Evolutionary conservation across 2,113 vertebrate species (phyloP).

Genomic region (Athene cunicularia): DNA sequence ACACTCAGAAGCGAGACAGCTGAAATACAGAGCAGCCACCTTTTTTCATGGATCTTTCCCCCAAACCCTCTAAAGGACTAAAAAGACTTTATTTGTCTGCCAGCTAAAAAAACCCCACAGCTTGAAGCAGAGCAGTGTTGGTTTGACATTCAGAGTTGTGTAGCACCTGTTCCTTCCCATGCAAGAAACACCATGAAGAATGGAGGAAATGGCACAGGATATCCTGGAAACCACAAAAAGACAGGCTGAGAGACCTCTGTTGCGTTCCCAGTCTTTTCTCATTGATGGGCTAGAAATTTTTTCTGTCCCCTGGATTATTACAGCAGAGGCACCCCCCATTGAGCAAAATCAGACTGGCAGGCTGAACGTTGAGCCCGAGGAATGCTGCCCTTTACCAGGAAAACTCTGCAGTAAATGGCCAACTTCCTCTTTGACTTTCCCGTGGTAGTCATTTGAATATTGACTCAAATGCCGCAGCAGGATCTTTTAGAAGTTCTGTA

Average conservation of each 20-base stretch:
- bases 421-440: neutral
- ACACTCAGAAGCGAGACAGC: neutral
- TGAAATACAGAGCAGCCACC: neutral
- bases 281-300: neutral
- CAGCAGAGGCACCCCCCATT: neutral
- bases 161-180: neutral
- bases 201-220: neutral
- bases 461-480: neutral
- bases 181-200: neutral
- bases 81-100: neutral
- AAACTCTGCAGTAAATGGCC: neutral
- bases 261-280: neutral
- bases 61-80: neutral
- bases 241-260: neutral
- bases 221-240: neutral
- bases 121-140: neutral
- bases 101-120: neutral
- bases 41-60: neutral
- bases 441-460: neutral
- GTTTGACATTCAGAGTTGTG: neutral
- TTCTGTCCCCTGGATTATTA: neutral
- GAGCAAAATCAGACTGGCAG: neutral
- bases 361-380: neutral
- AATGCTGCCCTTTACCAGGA: neutral
- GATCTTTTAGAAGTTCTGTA: neutral